Evolutionary conservation across 2,797 vertebrate species (phyloP), one percentile per base, ranked within the genome.

Genomic region (Catostomus latipinnis): DNA sequence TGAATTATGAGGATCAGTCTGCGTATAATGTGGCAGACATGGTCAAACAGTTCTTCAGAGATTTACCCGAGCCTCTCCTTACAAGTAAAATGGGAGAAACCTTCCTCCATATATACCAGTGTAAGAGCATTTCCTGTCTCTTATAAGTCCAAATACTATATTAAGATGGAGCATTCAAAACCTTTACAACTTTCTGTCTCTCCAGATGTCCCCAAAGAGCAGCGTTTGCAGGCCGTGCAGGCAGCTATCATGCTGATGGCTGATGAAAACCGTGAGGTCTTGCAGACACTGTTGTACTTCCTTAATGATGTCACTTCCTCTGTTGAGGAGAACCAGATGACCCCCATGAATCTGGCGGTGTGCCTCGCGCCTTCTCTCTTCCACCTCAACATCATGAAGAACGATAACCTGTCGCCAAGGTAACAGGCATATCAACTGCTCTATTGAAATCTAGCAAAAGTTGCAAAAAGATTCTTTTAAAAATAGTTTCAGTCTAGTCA

Each of bases 1-100:
- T 98, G 81, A 94, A 87, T 92, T 99, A 99, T 12, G 96, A 98
- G 69, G 98, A 97, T 77, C 98, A 99, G 79, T 99, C 96, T 0
- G 98, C 98, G 0, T 99, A 99, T 0, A 98, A 99, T 11, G 97
- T 99, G 81, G 98, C 98, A 0, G 98, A 99, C 83, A 98, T 99
- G 98, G 95, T 99, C 71, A 99, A 99, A 81, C 98, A 99, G 86
- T 99, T 98, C 88, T 99, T 99, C 91, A 93, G 98, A 77, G 98
- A 99, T 88, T 92, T 99, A 18, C 98, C 98, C 0, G 98, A 99
- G 78, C 98, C 98, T 5, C 94, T 99, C 14, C 96, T 99, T 84
- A 98, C 96, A 61, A 97, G 93, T 93, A 99, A 99, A 86, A 93
- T 99, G n/a, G 96, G 96, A 48, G 97, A 99, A 88, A 99, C 97